Conservation (phyloP, 2,113 vertebrate genomes). For the Sinocyclocheilus rhinocerous region DNA sequence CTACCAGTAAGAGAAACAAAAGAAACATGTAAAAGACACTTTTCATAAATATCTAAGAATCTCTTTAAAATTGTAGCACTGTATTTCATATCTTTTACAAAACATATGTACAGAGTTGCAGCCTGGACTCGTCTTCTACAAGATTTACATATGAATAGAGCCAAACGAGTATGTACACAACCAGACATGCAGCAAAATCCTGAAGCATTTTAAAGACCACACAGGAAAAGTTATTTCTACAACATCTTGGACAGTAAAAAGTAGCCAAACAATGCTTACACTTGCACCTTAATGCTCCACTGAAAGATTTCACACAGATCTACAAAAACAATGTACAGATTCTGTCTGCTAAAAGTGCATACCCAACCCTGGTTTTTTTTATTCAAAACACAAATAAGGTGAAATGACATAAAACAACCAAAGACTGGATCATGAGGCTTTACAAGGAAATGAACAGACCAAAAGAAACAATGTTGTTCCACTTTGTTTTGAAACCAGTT, state of each 20-base stretch:
- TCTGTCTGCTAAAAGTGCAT: constrained; percentile 14
- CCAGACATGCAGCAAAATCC: neutral
- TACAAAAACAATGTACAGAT: constrained; percentile 24
- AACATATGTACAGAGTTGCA: constrained; percentile 70
- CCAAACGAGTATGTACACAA: constrained; percentile 32
- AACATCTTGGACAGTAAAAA: neutral
- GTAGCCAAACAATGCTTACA: neutral
- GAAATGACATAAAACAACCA: neutral
- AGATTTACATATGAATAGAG: constrained; percentile 47
- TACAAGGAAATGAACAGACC: neutral
- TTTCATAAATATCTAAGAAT: constrained; percentile 83
- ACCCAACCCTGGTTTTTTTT: constrained; percentile 11
- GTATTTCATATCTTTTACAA: constrained; percentile 66
- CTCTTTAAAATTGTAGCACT: constrained; percentile 72
- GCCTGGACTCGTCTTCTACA: constrained; percentile 49
- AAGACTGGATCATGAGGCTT: neutral
- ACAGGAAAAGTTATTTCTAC: constrained; percentile 3
- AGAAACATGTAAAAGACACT: constrained; percentile 64
- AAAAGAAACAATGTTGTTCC: neutral
- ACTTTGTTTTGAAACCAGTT: neutral
- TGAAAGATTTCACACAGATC: constrained; percentile 6
- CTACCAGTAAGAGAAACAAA: constrained; percentile 67
- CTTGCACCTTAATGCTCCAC: neutral
- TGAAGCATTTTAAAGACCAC: neutral
- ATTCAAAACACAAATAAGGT: constrained; percentile 15